Percentiles rank a stretch among this genome's conserved stretches.
Evolutionary conservation across 2,113 vertebrate species (phyloP).

Genomic region (Trochalopteron elliotii): DNA sequence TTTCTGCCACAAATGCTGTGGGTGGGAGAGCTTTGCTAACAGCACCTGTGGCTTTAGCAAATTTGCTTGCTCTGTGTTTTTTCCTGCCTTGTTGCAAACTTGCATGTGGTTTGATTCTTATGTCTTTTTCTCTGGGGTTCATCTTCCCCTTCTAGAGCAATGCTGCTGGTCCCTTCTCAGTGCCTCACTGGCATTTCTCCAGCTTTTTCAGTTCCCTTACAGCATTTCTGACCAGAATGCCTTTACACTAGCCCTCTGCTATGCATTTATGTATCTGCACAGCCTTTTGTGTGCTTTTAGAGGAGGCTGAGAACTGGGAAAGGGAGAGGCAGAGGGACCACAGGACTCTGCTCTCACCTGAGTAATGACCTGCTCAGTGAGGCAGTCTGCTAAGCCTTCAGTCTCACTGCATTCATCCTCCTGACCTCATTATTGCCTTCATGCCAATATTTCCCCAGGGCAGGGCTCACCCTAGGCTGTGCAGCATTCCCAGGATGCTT

Average conservation of each 20-base stretch:
- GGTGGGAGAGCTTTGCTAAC: neutral
- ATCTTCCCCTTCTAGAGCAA: rapidly evolving
- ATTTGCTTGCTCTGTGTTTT: neutral
- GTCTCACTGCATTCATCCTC: neutral
- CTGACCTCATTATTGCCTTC: neutral
- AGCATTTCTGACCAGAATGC: neutral
- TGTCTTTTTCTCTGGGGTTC: rapidly evolving
- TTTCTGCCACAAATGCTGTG: neutral
- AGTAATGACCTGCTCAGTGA: rapidly evolving
- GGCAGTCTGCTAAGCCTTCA: rapidly evolving
- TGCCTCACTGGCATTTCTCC: neutral
- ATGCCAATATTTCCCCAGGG: neutral
- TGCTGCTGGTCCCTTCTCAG: neutral
- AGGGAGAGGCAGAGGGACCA: neutral
- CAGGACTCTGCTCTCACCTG: neutral
- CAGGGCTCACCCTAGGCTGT: neutral
- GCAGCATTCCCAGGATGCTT: neutral
- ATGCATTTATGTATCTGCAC: neutral
- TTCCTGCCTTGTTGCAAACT: rapidly evolving
- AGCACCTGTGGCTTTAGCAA: neutral
- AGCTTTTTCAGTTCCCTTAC: neutral
- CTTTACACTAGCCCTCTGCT: neutral
- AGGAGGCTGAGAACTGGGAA: neutral
- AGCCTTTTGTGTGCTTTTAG: neutral
- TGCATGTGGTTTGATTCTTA: neutral